Conservation (phyloP, 2,113 vertebrate genomes). For the Mus musculus region DNA sequence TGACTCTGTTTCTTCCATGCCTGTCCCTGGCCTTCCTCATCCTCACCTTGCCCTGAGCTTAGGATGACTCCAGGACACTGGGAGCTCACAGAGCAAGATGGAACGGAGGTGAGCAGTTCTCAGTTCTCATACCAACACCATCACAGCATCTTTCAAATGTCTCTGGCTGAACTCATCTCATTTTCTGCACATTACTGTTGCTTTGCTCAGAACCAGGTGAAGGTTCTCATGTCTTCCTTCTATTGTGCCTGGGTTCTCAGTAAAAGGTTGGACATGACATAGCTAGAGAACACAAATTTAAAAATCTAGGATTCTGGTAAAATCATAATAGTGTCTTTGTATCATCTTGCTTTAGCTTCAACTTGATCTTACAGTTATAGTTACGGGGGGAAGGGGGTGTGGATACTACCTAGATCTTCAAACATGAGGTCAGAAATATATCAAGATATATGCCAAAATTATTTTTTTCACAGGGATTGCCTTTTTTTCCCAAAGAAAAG, state of each 20-base stretch:
- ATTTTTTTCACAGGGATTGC: not conserved
- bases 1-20: not conserved
- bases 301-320: not conserved
- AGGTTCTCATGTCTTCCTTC: not conserved
- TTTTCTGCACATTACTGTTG: not conserved
- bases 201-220: not conserved
- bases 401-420: not conserved
- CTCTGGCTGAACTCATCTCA: not conserved
- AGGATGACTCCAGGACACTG: not conserved
- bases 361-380: not conserved
- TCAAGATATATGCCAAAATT: not conserved
- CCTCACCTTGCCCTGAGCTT: not conserved
- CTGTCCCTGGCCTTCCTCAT: accelerated
- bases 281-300: not conserved
- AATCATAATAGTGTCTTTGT: not conserved
- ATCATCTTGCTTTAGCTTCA: not conserved
- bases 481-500: constrained; percentile 46
- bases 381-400: not conserved
- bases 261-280: not conserved
- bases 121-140: not conserved
- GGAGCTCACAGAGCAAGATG: not conserved
- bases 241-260: not conserved
- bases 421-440: constrained; percentile 6
- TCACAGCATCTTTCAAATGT: not conserved
- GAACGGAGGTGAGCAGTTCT: not conserved